These are phyloP conservation scores for Haliclona indistincta DNA, from an alignment of 37 sponge, comb jelly and placozoan genomes.

Conservation along the genomic window DNA sequence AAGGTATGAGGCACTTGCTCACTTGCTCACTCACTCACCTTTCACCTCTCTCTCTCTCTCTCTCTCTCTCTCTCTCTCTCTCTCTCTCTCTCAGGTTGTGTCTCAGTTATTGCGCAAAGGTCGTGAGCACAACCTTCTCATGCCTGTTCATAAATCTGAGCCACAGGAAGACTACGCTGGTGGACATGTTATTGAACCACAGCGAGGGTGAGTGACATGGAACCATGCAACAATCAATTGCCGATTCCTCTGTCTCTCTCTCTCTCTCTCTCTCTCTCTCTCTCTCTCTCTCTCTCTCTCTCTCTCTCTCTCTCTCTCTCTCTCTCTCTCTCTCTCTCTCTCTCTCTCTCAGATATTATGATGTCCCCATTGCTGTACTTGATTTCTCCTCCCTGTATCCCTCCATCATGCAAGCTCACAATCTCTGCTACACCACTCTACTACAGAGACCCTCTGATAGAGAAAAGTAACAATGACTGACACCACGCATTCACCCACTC, in stretches of 20 bases:
- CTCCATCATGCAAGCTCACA: constrained; percentile 99
- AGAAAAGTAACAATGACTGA: too few relatives aligned
- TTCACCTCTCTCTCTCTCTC: not conserved
- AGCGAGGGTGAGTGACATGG: constrained; percentile 56
- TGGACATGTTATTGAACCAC: constrained; percentile 96
- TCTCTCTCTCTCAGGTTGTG: constrained; percentile 44
- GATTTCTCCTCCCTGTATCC: constrained; percentile 99
- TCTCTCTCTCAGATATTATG: constrained; percentile 73
- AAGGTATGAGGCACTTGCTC: constrained; percentile 48
- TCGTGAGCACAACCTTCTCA: constrained; percentile 78
- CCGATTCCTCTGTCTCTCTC: not conserved
- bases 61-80: constrained; percentile 4
- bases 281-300: not conserved
- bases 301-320: not conserved
- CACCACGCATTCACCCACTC: not conserved
- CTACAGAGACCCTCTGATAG: constrained; percentile 26
- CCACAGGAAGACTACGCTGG: constrained; percentile 88
- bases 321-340: not conserved
- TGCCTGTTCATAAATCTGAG: constrained; percentile 83
- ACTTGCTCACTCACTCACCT: not conserved
- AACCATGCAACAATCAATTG: too few relatives aligned
- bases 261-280: not conserved
- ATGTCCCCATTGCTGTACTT: constrained; percentile 90
- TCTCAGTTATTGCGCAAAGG: not conserved
- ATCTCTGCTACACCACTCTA: constrained; percentile 96